Evolutionary conservation across 2,888 invertebrate genomes (phyloP), one percentile per base, ranked within the genome.

Genomic region (Pasiphila rectangulata): DNA sequence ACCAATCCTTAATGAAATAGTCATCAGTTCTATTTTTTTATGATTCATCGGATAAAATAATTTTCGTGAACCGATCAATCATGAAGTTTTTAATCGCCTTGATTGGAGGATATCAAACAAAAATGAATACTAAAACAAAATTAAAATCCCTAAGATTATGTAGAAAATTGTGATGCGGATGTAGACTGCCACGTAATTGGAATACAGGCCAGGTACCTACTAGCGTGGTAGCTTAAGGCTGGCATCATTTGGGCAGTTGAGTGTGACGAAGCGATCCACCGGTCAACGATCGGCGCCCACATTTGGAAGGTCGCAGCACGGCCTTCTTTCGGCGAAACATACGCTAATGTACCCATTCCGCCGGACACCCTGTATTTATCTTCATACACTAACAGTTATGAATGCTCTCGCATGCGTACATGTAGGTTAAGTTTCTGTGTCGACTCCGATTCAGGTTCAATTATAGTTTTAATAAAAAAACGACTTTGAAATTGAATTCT

Each of bases 241-340:
- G 39, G 39, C 62, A 66, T 59, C 61, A 59, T 67, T 70, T 56
- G 57, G 54, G 59, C 68, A 67, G 61, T 59, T 59, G 61, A 61
- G 64, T 70, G 68, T 72, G 74, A 70, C 72, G 72, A 63, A 66
- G 69, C 72, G 63, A 63, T 57, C 63, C 53, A 53, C 76, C 58
- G 84, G 83, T 85, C 85, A 84, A 81, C 68, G 86, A 68, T 79
- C 86, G 79, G 73, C 72, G 71, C 70, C 75, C 72, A 76, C 67
- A 74, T 79, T 76, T 73, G 86, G 87, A 83, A 88, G 88, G 88
- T 87, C 88, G 83, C 76, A 71, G 67, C 71, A 75, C 83, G 88
- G 81, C 87, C 88, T 87, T 87, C 86, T 87, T 86, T 83, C 74
- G 72, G 62, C 74, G 69, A 70, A 66, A 72, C 75, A 76, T 69